These are phyloP conservation scores for Actinemys pallida DNA, from an alignment of 2,113 vertebrate species.

Conservation along the genomic window DNA sequence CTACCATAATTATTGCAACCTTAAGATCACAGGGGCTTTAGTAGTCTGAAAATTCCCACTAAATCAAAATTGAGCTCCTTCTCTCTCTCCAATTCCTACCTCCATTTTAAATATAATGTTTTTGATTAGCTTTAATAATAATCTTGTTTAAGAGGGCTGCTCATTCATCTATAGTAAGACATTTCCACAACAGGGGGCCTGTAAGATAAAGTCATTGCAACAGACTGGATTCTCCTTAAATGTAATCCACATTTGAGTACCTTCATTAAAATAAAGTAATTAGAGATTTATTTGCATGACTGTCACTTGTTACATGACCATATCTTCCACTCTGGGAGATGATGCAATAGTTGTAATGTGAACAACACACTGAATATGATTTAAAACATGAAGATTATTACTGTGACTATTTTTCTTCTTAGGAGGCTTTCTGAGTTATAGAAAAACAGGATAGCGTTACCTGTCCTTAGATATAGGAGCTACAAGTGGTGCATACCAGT, in stretches of 20 bases:
- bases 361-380: background rate
- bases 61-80: background rate
- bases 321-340: background rate
- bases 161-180: background rate
- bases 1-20: background rate
- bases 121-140: background rate
- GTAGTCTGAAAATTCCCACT: background rate
- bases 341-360: background rate
- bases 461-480: slow-evolving; percentile 98
- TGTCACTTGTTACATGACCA: background rate
- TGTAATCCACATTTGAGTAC: background rate
- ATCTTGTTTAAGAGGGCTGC: background rate
- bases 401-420: background rate
- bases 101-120: background rate
- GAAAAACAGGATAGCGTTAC: slow-evolving; percentile 79
- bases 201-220: background rate
- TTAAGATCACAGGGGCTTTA: background rate
- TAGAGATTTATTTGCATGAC: background rate
- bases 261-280: background rate
- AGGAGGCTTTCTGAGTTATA: background rate
- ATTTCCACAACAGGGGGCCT: background rate
- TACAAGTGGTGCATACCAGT: slow-evolving; percentile 96
- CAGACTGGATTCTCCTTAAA: background rate
- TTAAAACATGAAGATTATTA: background rate
- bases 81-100: background rate